phyloP scores from a whole-genome alignment of 2,113 vertebrate genomes.

The Stictonetta naevosa region DNA sequence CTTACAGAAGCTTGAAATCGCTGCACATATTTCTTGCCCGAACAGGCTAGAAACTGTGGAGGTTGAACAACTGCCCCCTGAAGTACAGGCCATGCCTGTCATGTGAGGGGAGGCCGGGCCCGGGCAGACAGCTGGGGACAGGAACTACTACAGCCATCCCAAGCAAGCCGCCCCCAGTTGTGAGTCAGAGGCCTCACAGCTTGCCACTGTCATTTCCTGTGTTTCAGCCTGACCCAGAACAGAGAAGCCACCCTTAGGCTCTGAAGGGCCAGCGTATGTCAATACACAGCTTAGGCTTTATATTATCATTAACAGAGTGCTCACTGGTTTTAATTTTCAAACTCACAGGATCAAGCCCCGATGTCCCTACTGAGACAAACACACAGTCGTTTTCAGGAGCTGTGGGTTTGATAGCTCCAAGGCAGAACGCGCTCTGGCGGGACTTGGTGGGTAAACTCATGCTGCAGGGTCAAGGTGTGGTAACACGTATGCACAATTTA shows the following conservation, averaged over 20 bases:
- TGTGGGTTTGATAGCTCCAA: neutral
- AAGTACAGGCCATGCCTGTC: neutral
- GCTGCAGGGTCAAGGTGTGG: neutral
- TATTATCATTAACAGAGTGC: neutral
- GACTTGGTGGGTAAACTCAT: neutral
- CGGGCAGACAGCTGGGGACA: slow-evolving; percentile 19
- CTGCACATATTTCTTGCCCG: neutral
- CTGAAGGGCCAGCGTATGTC: neutral
- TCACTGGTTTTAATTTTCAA: neutral
- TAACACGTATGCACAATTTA: neutral
- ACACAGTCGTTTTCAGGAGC: neutral
- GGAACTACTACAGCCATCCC: slow-evolving; percentile 27
- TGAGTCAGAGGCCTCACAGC: slow-evolving; percentile 23
- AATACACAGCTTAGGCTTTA: neutral
- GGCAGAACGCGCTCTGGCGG: neutral
- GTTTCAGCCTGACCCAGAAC: neutral
- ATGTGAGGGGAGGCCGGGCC: neutral
- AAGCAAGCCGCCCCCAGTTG: neutral
- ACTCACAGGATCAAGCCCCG: neutral
- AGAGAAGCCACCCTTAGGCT: slow-evolving; percentile 3
- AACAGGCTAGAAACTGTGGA: neutral
- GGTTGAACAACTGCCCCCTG: neutral
- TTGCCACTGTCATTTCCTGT: slow-evolving; percentile 16
- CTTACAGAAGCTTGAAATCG: neutral
- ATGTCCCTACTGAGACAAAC: neutral